These are phyloP conservation scores for Agapostemon virescens DNA, from an alignment of 2,888 invertebrate genomes.

Conservation along the genomic window DNA sequence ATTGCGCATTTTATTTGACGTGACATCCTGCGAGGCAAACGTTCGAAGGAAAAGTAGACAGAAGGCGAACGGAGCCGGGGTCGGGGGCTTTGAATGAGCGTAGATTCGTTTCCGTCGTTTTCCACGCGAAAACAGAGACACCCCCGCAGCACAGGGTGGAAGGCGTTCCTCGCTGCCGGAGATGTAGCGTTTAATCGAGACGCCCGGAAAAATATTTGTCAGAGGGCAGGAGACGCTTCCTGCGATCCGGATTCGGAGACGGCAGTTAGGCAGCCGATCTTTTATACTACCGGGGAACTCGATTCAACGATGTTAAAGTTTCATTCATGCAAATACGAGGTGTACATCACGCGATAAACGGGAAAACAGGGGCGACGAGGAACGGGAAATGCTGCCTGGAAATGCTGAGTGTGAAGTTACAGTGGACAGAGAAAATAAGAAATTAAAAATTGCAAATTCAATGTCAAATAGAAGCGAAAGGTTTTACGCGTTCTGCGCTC, in stretches of 20 bases:
- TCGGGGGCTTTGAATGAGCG: constrained; percentile 31
- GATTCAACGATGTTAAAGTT: constrained; percentile 6
- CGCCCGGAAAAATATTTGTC: constrained; percentile 51
- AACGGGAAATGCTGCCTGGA: neutral
- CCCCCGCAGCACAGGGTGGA: neutral
- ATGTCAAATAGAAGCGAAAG: neutral
- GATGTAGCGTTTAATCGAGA: constrained; percentile 45
- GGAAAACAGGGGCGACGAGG: neutral
- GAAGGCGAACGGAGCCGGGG: neutral
- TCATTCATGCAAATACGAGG: constrained; percentile 4
- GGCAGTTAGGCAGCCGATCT: constrained; percentile 32
- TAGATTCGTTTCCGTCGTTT: constrained; percentile 20
- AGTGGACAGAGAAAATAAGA: neutral
- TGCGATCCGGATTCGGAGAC: constrained; percentile 13
- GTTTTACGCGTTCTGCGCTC: neutral
- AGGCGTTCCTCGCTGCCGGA: neutral
- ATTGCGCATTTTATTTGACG: constrained; percentile 64
- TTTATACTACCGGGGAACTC: neutral
- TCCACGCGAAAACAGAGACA: constrained; percentile 26
- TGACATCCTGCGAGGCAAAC: constrained; percentile 30
- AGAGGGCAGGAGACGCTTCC: constrained; percentile 13
- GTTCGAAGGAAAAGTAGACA: constrained; percentile 11
- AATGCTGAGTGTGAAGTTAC: neutral
- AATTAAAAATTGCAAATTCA: neutral
- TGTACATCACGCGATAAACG: constrained; percentile 6